Evolutionary conservation across 2,888 invertebrate species (phyloP), one percentile per base, ranked within the genome.

Genomic region (Agonopterix heracliana): DNA sequence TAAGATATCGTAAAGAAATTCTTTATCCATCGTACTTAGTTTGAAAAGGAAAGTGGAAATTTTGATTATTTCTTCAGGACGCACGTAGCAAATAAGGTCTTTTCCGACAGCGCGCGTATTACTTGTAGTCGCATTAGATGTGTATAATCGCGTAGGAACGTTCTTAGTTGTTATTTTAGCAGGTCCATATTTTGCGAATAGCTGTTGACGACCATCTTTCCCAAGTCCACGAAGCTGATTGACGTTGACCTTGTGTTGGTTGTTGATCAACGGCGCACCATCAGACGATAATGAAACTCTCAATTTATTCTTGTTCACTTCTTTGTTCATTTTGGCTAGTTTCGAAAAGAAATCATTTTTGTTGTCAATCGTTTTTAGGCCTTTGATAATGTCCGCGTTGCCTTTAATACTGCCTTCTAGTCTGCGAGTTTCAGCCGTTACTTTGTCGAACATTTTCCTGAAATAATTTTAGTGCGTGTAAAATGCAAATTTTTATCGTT

Each of bases 381-480:
- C 83, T 52, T 71, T 71, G 45, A 91, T 91, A 1, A 91, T 89
- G 68, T 91, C 90, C 0, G 90, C 80, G 63, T 85, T 89, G 17
- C 90, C 91, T 54, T 80, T 79, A 1, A 81, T 64, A 7, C 80
- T 60, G 14, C 90, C 90, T 57, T 89, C 81, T 1, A 81, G 65
- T 36, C 89, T 67, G 12, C 90, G 73, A 0, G 91, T 89, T 62
- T 90, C 90, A 1, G 90, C 90, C 60, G 87, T 77, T 57, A 91
- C 65, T 69, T 90, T 91, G 61, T 90, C 89, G 60, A 90, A 91
- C 47, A 90, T 90, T 87, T 88, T 90, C 56, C 91, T 91, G 74
- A 72, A 51, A 12, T 12, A 5, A 34, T 26, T 26, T 26, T 26
- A 26, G 26, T 26, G 26, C 26, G 7, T 26, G 26, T 26, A 26